These are phyloP conservation scores for Myiothlypis coronata DNA, from an alignment of 2,797 vertebrate species.

Conservation along the genomic window DNA sequence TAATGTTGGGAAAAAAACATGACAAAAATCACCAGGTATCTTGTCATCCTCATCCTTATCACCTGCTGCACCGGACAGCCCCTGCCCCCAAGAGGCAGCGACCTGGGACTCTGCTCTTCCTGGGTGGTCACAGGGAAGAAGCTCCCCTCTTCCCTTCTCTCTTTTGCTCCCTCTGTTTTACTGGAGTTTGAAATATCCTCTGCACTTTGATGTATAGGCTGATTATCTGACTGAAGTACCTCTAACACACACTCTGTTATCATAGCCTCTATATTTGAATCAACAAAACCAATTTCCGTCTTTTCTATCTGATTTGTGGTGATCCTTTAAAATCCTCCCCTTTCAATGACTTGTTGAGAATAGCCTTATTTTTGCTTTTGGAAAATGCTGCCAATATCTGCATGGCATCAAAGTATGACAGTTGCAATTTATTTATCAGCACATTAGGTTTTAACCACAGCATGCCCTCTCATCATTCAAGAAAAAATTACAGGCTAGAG, in stretches of 20 bases:
- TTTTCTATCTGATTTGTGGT: background rate
- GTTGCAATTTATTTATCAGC: slow-evolving; percentile 43
- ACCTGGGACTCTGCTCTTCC: background rate
- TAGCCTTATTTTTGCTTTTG: background rate
- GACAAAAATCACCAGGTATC: background rate
- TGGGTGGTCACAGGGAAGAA: background rate
- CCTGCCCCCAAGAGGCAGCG: background rate
- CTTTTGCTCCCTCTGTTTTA: background rate
- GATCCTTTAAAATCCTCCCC: background rate
- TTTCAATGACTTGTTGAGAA: slow-evolving; percentile 17
- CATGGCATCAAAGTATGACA: background rate
- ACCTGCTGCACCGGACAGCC: background rate
- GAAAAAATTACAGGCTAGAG: slow-evolving; percentile 7
- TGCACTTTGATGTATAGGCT: background rate
- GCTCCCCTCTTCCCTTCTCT: background rate
- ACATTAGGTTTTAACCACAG: slow-evolving; percentile 35
- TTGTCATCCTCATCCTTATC: background rate
- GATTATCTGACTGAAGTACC: background rate
- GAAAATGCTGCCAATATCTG: background rate
- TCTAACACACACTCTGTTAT: background rate
- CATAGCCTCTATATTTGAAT: background rate
- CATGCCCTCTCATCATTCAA: slow-evolving; percentile 22
- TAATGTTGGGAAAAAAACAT: background rate
- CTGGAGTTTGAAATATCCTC: background rate
- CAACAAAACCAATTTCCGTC: background rate